phyloP scores from a whole-genome alignment of 2,888 invertebrate genomes.

The Chrysodeixis includens region DNA sequence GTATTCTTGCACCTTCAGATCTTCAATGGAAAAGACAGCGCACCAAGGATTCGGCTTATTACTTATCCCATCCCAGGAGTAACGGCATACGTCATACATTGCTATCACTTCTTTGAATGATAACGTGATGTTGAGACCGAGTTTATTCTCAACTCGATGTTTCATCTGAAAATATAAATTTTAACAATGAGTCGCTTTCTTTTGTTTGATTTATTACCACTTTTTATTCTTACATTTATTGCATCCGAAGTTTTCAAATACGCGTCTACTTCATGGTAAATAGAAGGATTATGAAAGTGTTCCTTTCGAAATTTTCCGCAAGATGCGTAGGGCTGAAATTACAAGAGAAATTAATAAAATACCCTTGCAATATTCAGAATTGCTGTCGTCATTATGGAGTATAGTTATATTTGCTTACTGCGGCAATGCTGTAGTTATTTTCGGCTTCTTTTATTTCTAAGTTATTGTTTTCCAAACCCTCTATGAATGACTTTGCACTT shows the following conservation, averaged over 20 bases:
- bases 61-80: conserved; percentile 90
- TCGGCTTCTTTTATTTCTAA: conserved; percentile 44
- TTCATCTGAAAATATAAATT: conserved; percentile 65
- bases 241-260: conserved; percentile 65
- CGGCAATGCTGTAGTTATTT: conserved; percentile 36
- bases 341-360: not conserved
- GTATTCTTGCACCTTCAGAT: conserved; percentile 93
- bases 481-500: conserved; percentile 89
- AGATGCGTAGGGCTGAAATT: conserved; percentile 73
- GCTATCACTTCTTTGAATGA: conserved; percentile 84
- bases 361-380: not conserved
- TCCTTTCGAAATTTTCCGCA: conserved; percentile 79
- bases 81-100: conserved; percentile 94
- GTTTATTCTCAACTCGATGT: conserved; percentile 81
- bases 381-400: not conserved
- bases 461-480: conserved; percentile 74
- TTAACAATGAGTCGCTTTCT: no score
- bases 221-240: conserved; percentile 68
- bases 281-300: conserved; percentile 60
- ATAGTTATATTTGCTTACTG: conserved; percentile 45
- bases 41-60: conserved; percentile 92
- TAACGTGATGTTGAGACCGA: conserved; percentile 76
- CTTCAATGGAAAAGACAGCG: conserved; percentile 91
- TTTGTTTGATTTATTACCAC: no score
- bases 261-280: conserved; percentile 57